These are phyloP conservation scores for Bugula neritina DNA, from an alignment of 2,888 invertebrate species.

Conservation along the genomic window DNA sequence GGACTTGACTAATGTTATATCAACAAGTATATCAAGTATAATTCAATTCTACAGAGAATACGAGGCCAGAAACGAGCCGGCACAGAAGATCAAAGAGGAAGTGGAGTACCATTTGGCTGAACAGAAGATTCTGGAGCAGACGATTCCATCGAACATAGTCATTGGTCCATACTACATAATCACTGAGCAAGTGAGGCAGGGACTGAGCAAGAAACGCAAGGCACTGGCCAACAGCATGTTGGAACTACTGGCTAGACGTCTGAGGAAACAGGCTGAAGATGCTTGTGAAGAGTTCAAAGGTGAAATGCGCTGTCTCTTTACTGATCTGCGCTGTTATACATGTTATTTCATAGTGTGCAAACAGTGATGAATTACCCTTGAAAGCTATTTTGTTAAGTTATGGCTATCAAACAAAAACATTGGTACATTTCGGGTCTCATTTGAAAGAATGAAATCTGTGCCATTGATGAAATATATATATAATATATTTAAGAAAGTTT, in stretches of 20 bases:
- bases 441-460: too few relatives aligned
- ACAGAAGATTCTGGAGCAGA: conserved; percentile 63
- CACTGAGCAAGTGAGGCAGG: conserved; percentile 63
- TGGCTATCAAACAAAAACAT: too few relatives aligned
- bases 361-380: too few relatives aligned
- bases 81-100: conserved; percentile 67
- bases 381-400: too few relatives aligned
- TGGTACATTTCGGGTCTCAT: too few relatives aligned
- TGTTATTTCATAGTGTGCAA: too few relatives aligned
- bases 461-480: too few relatives aligned
- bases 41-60: conserved; percentile 57
- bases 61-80: conserved; percentile 62
- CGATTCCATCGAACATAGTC: conserved; percentile 66
- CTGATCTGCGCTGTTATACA: too few relatives aligned
- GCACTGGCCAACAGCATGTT: conserved; percentile 66
- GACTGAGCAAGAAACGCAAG: conserved; percentile 66
- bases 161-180: conserved; percentile 74
- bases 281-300: conserved; percentile 58
- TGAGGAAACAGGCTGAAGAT: conserved; percentile 64
- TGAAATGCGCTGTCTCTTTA: too few relatives aligned
- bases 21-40: conserved; percentile 66
- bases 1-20: too few relatives aligned
- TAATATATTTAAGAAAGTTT: too few relatives aligned
- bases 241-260: conserved; percentile 66
- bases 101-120: conserved; percentile 64